Evolutionary conservation across 2,888 invertebrate genomes (phyloP), one percentile per base, ranked within the genome.

Genomic region (Caenorhabditis sp.): DNA sequence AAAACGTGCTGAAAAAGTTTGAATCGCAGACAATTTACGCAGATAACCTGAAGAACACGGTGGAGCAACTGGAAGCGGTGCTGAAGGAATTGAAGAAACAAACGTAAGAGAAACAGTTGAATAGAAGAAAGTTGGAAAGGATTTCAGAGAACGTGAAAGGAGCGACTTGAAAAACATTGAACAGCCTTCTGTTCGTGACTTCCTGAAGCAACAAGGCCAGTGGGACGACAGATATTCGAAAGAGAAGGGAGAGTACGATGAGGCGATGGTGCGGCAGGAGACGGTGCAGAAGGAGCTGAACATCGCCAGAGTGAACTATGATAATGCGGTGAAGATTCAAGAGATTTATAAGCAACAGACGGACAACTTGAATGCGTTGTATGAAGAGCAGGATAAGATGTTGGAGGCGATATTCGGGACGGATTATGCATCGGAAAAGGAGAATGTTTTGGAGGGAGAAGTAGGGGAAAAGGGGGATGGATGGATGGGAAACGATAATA

Each of bases 391-490:
- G 83, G 93, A 94, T 79, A 89, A 91, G 26, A 89, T 93, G 71
- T 89, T 94, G 62, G 78, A 77, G 51, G 77, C 50, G 22, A 92
- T 94, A 20, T 94, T 94, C 86, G 93, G 93, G 24, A 93, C 93
- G 0, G 92, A 92, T 37, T 94, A 94, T 85, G 94, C 93, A 0
- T 93, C 93, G 76, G 92, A 92, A 15, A 84, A 91, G 61, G 94
- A 94, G 88, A 93, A 93, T 87, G 88, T 91, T 58, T 90, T 94
- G 37, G 94, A 94, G 85, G 90, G 92, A 37, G 92, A 93, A 84
- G 84, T 84, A 0, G 47, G n/a, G 76, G 92, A 92, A 15, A 84
- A 91, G 61, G 94, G 94, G 88, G 93, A 93, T 87, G 88, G 91
- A 60, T 90, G 94, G 37, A 94, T 94, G 85, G 90, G 92, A 37